These are phyloP conservation scores for Carapus acus DNA, from an alignment of 2,797 vertebrate species.

Conservation along the genomic window DNA sequence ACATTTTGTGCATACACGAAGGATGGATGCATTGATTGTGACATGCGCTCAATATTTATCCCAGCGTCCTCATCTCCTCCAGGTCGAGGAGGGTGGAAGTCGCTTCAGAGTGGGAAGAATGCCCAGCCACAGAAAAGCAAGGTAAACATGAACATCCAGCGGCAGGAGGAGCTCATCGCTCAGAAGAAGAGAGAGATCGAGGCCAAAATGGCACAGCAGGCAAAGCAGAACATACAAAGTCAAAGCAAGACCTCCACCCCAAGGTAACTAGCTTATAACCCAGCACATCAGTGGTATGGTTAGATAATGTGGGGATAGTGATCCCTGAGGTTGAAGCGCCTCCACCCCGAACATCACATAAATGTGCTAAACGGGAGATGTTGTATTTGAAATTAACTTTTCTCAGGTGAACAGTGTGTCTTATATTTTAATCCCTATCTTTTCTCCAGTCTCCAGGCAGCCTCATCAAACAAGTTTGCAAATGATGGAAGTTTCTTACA, in stretches of 20 bases:
- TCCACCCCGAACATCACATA: too few species aligned
- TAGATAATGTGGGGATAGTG: too few species aligned
- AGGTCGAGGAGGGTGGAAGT: conserved; percentile 86
- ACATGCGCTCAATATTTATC: too few species aligned
- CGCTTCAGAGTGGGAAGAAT: conserved; percentile 50
- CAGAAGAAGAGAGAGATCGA: conserved; percentile 96
- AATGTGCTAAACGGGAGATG: too few species aligned
- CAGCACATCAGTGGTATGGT: too few species aligned
- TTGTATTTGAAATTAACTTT: background rate
- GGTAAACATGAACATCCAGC: conserved; percentile 84
- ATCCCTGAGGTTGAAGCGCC: too few species aligned
- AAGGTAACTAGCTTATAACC: too few species aligned
- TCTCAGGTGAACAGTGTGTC: background rate
- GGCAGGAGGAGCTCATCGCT: conserved; percentile 93
- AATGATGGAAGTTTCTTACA: conserved; percentile 98
- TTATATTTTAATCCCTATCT: conserved; percentile 40
- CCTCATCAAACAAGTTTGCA: conserved; percentile 86
- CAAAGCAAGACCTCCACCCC: conserved; percentile 66
- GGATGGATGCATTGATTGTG: too few species aligned
- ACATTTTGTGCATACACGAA: too few species aligned
- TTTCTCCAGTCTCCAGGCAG: conserved; percentile 59
- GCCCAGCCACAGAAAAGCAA: conserved; percentile 78
- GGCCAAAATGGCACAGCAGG: conserved; percentile 84
- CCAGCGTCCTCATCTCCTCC: too few species aligned
- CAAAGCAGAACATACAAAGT: conserved; percentile 66